These are phyloP conservation scores for Mesembrinibis cayennensis DNA, from an alignment of 2,113 vertebrate genomes.

Conservation along the genomic window DNA sequence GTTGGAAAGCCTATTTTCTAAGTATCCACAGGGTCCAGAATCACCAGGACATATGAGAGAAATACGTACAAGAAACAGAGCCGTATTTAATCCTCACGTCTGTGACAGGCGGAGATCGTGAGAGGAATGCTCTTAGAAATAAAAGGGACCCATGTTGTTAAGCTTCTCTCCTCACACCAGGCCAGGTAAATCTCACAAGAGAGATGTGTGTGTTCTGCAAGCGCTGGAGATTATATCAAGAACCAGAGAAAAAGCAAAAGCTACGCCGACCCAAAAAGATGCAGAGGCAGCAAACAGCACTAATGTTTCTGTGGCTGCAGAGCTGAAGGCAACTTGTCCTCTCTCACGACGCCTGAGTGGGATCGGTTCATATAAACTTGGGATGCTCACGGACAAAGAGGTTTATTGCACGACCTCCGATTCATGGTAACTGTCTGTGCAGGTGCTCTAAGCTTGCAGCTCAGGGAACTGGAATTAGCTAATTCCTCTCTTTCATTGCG, in stretches of 20 bases:
- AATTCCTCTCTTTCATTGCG: slow-evolving; percentile 19
- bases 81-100: neutral
- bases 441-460: neutral
- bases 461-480: slow-evolving; percentile 43
- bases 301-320: neutral
- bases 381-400: neutral
- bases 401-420: neutral
- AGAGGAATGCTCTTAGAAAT: slow-evolving; percentile 42
- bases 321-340: neutral
- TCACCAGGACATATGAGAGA: neutral
- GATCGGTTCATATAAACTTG: neutral
- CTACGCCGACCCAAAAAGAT: neutral
- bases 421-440: slow-evolving; percentile 32
- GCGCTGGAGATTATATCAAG: neutral
- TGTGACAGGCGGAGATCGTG: neutral
- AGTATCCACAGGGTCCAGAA: neutral
- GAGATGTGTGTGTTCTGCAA: neutral
- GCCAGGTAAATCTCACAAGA: slow-evolving; percentile 38
- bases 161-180: slow-evolving; percentile 32
- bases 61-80: neutral
- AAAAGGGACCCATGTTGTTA: slow-evolving; percentile 23
- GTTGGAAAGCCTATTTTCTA: neutral
- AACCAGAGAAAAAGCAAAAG: neutral
- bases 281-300: neutral
- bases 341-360: neutral